Evolutionary conservation across 2,888 invertebrate genomes (phyloP), one percentile per base, ranked within the genome.

Genomic region (Zaprionus bogoriensis): DNA sequence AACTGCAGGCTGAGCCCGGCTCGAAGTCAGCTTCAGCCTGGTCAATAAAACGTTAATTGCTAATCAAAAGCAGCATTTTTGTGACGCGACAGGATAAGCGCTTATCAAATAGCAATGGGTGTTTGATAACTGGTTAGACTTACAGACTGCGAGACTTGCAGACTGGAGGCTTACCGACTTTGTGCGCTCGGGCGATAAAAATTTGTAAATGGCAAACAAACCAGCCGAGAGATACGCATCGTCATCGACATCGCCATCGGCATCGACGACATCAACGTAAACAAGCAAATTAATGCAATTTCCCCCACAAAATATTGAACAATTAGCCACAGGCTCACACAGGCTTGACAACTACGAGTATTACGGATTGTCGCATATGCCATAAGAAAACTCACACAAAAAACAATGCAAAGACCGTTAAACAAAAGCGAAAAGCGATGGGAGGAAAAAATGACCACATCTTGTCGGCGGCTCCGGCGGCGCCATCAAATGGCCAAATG

Each of bases 201-300:
- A 82, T 78, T 76, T 79, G 70, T 66, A 25, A 55, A 55, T 50
- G 30, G 10, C n/a, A 42, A 50, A 50, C n/a, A 57, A 57, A 50
- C 52, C 28, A 44, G 42, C 39, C 30, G 53, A 61, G 32, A 74
- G 71, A 80, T 77, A 74, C 47, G 63, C 50, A 77, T 44, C 61
- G 53, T 53, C 39, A 66, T 46, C 39, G n/a, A n/a, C n/a, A n/a
- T n/a, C n/a, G n/a, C n/a, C n/a, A n/a, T n/a, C n/a, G n/a, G n/a
- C n/a, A 48, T 28, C 55, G 60, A 54, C 72, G 54, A 72, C 82
- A 69, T 50, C 59, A 67, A 74, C 65, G 58, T 85, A 82, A 80
- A 80, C 86, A 82, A 79, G 83, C 80, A 64, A 79, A 80, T 80
- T 85, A 80, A 79, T 74, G 74, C 83, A 66, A 76, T 82, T 82